These are phyloP conservation scores for Acanthurus lineatus DNA, from an alignment of 2,797 vertebrate species.

Conservation along the genomic window DNA sequence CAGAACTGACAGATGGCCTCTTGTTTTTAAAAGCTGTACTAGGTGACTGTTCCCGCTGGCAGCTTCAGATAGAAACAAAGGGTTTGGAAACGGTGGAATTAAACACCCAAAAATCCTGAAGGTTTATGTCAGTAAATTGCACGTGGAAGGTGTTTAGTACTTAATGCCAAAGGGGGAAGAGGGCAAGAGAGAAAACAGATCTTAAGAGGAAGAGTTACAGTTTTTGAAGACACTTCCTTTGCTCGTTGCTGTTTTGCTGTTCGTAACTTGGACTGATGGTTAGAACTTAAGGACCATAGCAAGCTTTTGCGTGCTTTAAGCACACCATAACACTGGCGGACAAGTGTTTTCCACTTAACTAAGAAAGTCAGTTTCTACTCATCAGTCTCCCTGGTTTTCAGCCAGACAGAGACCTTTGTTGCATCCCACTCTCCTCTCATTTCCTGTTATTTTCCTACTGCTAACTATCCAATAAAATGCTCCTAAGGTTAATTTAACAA, in stretches of 20 bases:
- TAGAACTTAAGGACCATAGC: background rate
- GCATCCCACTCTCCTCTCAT: too few species aligned
- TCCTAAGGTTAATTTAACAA: too few species aligned
- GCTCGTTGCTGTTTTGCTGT: background rate
- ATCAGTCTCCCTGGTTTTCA: too few species aligned
- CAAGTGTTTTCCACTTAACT: too few species aligned
- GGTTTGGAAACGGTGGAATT: background rate
- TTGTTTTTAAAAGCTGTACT: background rate
- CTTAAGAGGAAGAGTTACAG: background rate
- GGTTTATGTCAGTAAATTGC: constrained; percentile 27
- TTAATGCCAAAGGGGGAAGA: background rate
- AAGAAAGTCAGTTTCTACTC: too few species aligned
- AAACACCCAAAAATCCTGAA: constrained; percentile 22
- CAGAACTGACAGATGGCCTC: constrained; percentile 29
- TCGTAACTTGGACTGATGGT: background rate
- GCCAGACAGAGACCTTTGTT: too few species aligned
- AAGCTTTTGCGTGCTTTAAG: background rate
- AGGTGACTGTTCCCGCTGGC: constrained; percentile 11
- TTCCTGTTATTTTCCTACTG: too few species aligned
- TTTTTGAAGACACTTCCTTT: background rate
- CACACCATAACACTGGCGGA: too few species aligned
- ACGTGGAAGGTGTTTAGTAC: constrained; percentile 15
- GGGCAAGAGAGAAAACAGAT: background rate
- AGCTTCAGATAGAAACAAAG: background rate
- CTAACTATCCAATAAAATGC: too few species aligned